phyloP scores from a whole-genome alignment of 2,797 vertebrate species.

The Diplodus puntazzo region DNA sequence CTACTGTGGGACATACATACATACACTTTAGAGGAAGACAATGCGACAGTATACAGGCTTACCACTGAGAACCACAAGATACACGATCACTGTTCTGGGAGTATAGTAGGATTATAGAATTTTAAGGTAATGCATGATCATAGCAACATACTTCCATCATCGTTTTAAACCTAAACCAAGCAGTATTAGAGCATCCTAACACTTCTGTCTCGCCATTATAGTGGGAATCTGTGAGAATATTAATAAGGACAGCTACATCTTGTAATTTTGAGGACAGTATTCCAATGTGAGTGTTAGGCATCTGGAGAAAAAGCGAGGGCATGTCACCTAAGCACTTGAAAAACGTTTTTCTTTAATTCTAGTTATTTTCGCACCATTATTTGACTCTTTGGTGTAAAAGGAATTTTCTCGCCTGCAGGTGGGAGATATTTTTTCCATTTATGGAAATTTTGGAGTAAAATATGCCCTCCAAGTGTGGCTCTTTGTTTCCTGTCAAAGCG shows the following conservation, averaged over 20 bases:
- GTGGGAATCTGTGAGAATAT: background rate
- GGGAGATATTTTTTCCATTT: background rate
- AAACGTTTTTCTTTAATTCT: background rate
- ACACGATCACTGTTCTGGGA: background rate
- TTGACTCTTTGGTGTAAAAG: background rate
- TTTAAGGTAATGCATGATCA: background rate
- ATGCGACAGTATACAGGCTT: too few relatives aligned
- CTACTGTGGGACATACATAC: background rate
- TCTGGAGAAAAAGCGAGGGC: background rate
- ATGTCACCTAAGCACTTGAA: background rate
- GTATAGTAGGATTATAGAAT: background rate
- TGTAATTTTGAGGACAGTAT: background rate
- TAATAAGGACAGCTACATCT: background rate
- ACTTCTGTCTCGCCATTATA: too few relatives aligned
- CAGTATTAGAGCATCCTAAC: background rate
- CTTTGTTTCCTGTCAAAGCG: background rate
- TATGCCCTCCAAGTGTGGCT: background rate
- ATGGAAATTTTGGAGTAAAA: background rate
- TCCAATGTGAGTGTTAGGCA: background rate
- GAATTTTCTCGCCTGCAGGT: background rate
- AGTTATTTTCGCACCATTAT: background rate
- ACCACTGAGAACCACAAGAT: background rate
- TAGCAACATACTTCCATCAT: background rate
- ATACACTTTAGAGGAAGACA: background rate
- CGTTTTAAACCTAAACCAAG: background rate